These are phyloP conservation scores for Megalurothrips usitatus DNA, from an alignment of 2,888 invertebrate genomes.

Conservation along the genomic window DNA sequence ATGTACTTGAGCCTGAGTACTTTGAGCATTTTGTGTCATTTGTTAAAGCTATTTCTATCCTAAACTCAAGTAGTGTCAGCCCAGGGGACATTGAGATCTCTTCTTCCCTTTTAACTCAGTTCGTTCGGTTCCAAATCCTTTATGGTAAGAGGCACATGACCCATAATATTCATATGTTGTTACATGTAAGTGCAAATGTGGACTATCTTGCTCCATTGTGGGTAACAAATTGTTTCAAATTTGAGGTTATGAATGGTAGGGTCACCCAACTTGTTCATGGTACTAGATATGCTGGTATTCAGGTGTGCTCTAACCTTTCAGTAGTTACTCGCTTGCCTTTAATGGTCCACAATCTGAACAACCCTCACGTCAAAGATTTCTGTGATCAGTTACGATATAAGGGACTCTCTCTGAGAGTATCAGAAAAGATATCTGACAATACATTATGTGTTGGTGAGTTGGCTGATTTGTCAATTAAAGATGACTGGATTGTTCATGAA, in stretches of 20 bases:
- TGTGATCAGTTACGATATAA: neutral
- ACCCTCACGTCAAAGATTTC: neutral
- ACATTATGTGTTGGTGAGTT: neutral
- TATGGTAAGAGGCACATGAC: neutral
- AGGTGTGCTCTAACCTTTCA: neutral
- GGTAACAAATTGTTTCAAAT: neutral
- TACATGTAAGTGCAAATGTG: neutral
- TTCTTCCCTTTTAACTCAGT: neutral
- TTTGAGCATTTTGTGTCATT: neutral
- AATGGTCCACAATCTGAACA: neutral
- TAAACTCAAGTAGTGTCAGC: neutral
- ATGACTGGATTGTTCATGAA: neutral
- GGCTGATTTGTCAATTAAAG: neutral
- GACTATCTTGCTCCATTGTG: neutral
- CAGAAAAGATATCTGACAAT: neutral
- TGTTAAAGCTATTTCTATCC: neutral
- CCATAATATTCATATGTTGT: neutral
- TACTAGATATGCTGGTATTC: neutral
- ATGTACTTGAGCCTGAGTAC: neutral
- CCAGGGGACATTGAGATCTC: neutral
- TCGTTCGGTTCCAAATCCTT: neutral
- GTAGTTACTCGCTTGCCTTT: neutral
- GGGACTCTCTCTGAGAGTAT: neutral
- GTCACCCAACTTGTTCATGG: neutral
- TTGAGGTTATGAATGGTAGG: neutral